Base-by-base conservation (phyloP, 2,113 vertebrate genomes). In the Lagopus leucura region DNA sequence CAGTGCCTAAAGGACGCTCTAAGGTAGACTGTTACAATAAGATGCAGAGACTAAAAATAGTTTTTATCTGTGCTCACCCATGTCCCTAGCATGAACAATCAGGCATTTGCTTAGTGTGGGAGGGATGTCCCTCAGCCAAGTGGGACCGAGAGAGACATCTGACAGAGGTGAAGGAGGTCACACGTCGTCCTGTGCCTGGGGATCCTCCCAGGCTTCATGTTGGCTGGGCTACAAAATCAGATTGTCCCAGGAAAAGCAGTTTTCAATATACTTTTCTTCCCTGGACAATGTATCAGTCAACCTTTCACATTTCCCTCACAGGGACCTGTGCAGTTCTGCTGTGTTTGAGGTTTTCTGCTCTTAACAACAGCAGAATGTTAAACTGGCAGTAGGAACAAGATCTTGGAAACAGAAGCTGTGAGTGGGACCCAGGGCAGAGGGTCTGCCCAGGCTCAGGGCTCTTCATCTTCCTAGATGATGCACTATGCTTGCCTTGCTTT, bases 91-190 rank as follows among this genome's bases (percentile, higher is more conserved):
- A 9, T 1, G n/a, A 86, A 76, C 78, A 79, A 61, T 19, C 57
- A 71, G 85, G 79, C 28, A 27, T 50, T 81, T 0, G 2, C 66
- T 61, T 34, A 47, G 81, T 0, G 67, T 91, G 93, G 96, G 96
- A 92, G 96, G 79, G 75, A 82, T 77, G 58, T 94, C 90, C 84
- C 48, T 48, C 71, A 48, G 90, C 78, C 90, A 89, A 91, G 71
- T 6, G 92, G 89, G 79, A 66, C 17, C 55, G 78, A 88, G 75
- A 3, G 50, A 88, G 92, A 73, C 92, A 76, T 80, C 88, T 89
- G 88, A 64, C 57, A 58, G 85, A 48, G 92, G 88, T 66, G 78
- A 92, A 58, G 32, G 74, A 45, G 92, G 90, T 95, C 91, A 88
- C 82, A 54, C 40, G 21, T 79, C 11, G 61, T 82, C 84, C 78